phyloP scores from a whole-genome alignment of 2,113 vertebrate species.

The Sisor rabdophorus region DNA sequence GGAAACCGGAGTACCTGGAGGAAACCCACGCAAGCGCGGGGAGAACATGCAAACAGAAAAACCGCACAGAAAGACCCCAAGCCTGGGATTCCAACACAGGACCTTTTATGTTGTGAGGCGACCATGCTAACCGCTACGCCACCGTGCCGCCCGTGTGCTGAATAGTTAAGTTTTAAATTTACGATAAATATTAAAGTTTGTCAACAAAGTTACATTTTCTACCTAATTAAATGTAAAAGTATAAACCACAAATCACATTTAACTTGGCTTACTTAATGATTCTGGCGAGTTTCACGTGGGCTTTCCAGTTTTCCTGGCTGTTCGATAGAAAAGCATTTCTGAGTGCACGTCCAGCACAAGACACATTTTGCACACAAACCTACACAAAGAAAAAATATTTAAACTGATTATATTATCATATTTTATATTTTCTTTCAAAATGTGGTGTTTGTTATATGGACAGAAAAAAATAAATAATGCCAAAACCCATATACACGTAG shows the following conservation, averaged over 20 bases:
- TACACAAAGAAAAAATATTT: conserved; percentile 14
- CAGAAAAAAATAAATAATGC: no score
- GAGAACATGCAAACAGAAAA: no score
- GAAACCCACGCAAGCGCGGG: no score
- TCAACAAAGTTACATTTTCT: background rate
- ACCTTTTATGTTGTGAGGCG: no score
- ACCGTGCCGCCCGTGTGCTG: no score
- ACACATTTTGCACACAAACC: conserved; percentile 38
- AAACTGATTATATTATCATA: conserved; percentile 7
- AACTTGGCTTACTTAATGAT: conserved; percentile 37
- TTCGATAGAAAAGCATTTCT: conserved; percentile 45
- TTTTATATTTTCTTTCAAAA: no score
- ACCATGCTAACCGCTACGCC: no score
- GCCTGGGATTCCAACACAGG: no score
- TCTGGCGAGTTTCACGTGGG: conserved; percentile 45
- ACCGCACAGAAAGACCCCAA: no score
- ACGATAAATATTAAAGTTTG: no score
- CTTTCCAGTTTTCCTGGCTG: conserved; percentile 47
- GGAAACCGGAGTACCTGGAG: no score
- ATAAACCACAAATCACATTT: background rate
- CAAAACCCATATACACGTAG: background rate
- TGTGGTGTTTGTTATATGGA: background rate
- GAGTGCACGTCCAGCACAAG: conserved; percentile 40
- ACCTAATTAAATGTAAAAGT: background rate
- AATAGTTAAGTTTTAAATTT: no score